phyloP scores from a whole-genome alignment of 2,113 vertebrate genomes.

The Merops nubicus region DNA sequence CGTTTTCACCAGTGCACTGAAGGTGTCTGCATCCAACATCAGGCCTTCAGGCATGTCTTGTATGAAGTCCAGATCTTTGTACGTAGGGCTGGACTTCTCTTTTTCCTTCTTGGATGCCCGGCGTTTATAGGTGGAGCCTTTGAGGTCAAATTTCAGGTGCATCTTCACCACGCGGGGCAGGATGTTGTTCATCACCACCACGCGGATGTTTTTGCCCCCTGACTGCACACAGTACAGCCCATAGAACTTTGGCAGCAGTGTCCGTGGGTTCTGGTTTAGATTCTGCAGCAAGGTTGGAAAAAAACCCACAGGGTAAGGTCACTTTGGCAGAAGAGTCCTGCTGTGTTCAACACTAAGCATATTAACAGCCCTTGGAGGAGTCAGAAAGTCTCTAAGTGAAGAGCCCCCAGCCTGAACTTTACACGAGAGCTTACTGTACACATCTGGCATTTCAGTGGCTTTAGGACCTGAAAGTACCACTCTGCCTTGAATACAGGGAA shows the following conservation, averaged over 20 bases:
- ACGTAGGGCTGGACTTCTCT: slow-evolving; percentile 91
- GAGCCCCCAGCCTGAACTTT: neutral
- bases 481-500: neutral
- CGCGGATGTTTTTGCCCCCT: slow-evolving; percentile 95
- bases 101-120: slow-evolving; percentile 95
- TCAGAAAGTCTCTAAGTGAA: neutral
- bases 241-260: slow-evolving; percentile 96
- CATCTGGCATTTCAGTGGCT: neutral
- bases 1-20: slow-evolving; percentile 91
- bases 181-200: slow-evolving; percentile 99
- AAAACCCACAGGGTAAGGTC: neutral
- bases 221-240: slow-evolving; percentile 98
- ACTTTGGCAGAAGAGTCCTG: neutral
- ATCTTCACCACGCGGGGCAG: slow-evolving; percentile 93
- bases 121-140: slow-evolving; percentile 97
- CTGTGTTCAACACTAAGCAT: neutral
- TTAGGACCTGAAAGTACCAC: neutral
- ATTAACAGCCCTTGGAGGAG: neutral
- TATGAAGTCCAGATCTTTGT: slow-evolving; percentile 98
- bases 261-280: slow-evolving; percentile 97
- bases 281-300: slow-evolving; percentile 76
- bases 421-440: neutral
- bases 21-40: slow-evolving; percentile 92
- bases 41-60: slow-evolving; percentile 92
- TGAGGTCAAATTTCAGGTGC: slow-evolving; percentile 98